phyloP scores from a whole-genome alignment of 2,113 vertebrate species.

The Rhodinocichla rosea region DNA sequence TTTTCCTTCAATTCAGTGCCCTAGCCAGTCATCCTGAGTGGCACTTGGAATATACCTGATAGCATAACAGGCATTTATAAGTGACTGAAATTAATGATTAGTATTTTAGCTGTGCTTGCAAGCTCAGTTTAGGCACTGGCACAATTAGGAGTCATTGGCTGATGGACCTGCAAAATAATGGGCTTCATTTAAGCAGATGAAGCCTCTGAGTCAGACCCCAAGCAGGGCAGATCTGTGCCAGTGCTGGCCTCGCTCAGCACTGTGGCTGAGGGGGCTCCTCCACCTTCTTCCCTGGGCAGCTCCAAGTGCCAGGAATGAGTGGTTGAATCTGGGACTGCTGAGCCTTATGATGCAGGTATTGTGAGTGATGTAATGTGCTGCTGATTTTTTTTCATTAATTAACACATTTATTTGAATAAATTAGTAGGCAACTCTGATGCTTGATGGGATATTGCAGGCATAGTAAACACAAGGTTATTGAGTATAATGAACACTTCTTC shows the following conservation, averaged over 20 bases:
- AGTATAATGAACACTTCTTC: background rate
- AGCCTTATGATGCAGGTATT: background rate
- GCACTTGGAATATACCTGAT: background rate
- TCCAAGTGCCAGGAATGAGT: background rate
- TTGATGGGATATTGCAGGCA: background rate
- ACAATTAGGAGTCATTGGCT: background rate
- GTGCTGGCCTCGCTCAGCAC: accelerated
- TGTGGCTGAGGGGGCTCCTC: background rate
- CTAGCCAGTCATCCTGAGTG: background rate
- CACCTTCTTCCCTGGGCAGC: background rate
- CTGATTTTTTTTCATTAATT: background rate
- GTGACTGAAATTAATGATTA: background rate
- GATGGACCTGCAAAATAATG: background rate
- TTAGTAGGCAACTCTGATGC: background rate
- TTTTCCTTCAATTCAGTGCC: background rate
- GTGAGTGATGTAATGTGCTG: background rate
- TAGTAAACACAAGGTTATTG: background rate
- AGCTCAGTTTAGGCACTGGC: background rate
- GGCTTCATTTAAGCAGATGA: background rate
- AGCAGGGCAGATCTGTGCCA: background rate
- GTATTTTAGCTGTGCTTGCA: constrained; percentile 1
- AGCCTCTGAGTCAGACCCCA: background rate
- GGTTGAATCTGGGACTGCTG: background rate
- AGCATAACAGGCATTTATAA: background rate
- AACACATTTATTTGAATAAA: background rate